Evolutionary conservation across 2,113 vertebrate genomes (phyloP), one percentile per base, ranked within the genome.

Genomic region (Macaca mulatta): DNA sequence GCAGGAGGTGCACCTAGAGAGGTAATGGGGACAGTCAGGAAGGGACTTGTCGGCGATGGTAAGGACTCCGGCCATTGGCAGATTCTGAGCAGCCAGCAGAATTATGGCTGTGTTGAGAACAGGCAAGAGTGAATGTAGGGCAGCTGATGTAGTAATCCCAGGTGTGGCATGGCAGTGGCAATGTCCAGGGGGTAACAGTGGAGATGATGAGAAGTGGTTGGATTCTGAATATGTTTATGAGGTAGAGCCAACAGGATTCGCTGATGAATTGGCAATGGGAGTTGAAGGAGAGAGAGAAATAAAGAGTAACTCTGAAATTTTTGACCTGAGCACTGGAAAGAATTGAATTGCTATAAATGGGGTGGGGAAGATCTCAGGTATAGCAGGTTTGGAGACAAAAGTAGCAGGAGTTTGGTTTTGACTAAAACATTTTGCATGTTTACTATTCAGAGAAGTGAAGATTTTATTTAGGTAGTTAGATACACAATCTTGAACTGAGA

Each of bases 391-490:
- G 11, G 22, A 93, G 17, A 48, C 5, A 61, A 48, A 79, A 35
- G 45, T 81, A 64, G 45, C n/a, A 93, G 48, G 59, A 70, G 11
- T 40, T 75, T 89, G 59, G 48, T 59, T 70, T 89, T 50, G 48
- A 83, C 27, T 20, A 11, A 79, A 48, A 50, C 8, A 1, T 79
- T 50, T 79, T 9, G 9, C 43, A 45, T 38, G 74, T n/a, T 48
- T 55, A 23, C 50, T 70, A 93, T 45, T 45, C 3, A 70, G 13
- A 23, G 18, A 70, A 61, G 13, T 48, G 38, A 30, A 43, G 50
- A 86, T 77, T 23, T 94, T 14, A 50, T n/a, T 23, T 14, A 70
- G 30, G 23, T 77, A 40, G 30, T 45, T 64, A 78, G 12, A 83
- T 64, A 48, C 5, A 30, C 30, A 61, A 43, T 77, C 43, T 55